These are phyloP conservation scores for Phortica variegata DNA, from an alignment of 1,140 invertebrate species.

Conservation along the genomic window DNA sequence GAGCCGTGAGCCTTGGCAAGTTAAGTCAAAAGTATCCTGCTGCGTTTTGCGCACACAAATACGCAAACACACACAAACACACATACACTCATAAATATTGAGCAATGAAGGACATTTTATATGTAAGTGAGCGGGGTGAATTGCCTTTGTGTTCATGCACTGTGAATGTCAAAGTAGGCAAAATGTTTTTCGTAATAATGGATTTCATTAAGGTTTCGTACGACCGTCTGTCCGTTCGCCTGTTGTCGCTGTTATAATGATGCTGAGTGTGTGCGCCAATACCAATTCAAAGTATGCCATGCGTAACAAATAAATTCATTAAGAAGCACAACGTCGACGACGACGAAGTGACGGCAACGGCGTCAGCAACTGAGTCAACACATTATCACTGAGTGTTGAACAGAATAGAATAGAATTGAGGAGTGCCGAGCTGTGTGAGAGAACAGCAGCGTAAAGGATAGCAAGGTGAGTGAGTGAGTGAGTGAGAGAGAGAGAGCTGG, in stretches of 20 bases:
- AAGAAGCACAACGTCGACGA: conserved; percentile 61
- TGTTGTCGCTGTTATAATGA: too few species aligned
- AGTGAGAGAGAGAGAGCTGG: conserved; percentile 10
- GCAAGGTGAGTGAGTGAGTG: background rate
- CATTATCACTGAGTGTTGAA: conserved; percentile 44
- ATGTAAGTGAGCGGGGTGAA: conserved; percentile 8
- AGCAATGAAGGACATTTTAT: conserved; percentile 4
- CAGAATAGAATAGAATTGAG: conserved; percentile 23
- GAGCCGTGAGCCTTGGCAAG: too few species aligned
- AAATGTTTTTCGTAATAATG: conserved; percentile 52
- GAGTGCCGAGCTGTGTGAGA: background rate
- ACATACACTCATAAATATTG: conserved; percentile 9
- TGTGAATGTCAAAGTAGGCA: conserved; percentile 25
- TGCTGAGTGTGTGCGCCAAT: conserved; percentile 22
- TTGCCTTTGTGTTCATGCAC: conserved; percentile 1
- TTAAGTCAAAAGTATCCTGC: conserved; percentile 42
- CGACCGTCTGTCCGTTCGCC: background rate
- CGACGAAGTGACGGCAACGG: background rate
- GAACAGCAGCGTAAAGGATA: background rate
- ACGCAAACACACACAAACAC: background rate
- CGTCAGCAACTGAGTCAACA: conserved; percentile 22
- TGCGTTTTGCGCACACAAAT: conserved; percentile 36
- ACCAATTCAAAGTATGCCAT: conserved; percentile 53
- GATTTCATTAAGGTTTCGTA: conserved; percentile 44
- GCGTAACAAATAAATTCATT: conserved; percentile 62